phyloP scores from a whole-genome alignment of 2,113 vertebrate species.

The Artemisiospiza belli region DNA sequence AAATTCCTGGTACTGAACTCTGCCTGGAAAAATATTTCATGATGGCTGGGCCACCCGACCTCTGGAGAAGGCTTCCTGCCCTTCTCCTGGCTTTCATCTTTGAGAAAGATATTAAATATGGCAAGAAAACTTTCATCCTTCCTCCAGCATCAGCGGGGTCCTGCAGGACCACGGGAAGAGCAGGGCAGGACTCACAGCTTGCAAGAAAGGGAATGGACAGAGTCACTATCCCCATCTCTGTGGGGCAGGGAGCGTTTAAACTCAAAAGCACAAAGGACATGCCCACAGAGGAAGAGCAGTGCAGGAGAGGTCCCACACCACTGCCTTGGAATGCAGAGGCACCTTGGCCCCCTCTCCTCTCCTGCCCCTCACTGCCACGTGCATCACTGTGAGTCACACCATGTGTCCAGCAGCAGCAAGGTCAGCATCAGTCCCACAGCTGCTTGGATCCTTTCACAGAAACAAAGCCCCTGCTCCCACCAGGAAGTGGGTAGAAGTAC shows the following conservation, averaged over 20 bases:
- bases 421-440: conserved; percentile 22
- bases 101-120: background rate
- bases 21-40: background rate
- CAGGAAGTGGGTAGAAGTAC: background rate
- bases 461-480: background rate
- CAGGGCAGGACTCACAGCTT: background rate
- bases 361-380: background rate
- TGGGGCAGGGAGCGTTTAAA: background rate
- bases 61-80: background rate
- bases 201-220: background rate
- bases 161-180: background rate
- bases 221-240: background rate
- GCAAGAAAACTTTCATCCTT: background rate
- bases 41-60: accelerated
- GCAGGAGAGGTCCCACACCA: background rate
- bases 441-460: background rate
- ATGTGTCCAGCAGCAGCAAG: background rate
- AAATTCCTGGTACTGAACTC: background rate
- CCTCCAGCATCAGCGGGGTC: background rate
- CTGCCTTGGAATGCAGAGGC: background rate
- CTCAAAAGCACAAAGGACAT: background rate
- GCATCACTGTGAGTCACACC: background rate
- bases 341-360: background rate
- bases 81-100: background rate
- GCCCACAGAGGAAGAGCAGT: background rate